A percentile compares a stretch with the other conserved stretches of the same genome.
These are phyloP conservation scores for Cephus nigrinus DNA, from an alignment of 2,888 invertebrate genomes.

Conservation along the genomic window DNA sequence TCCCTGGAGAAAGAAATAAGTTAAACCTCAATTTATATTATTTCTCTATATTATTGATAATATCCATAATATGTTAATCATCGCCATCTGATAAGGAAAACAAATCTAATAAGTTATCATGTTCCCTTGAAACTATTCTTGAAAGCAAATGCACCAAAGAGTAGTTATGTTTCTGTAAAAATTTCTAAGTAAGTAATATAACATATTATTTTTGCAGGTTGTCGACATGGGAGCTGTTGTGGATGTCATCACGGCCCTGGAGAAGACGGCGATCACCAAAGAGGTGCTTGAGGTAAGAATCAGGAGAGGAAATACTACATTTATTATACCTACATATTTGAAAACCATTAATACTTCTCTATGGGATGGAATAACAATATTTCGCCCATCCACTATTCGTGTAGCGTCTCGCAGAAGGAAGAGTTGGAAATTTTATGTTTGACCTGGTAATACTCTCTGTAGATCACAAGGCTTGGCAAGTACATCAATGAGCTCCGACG, in stretches of 20 bases:
- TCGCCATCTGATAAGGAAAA: background rate
- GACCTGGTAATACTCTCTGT: constrained; percentile 45
- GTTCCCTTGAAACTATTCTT: background rate
- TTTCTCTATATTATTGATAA: background rate
- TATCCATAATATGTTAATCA: background rate
- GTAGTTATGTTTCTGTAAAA: background rate
- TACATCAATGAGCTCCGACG: constrained; percentile 92
- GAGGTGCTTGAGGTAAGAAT: constrained; percentile 85
- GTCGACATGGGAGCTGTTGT: constrained; percentile 93
- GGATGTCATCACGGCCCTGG: constrained; percentile 93
- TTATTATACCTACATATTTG: background rate
- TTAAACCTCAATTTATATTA: background rate
- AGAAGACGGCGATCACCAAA: constrained; percentile 90
- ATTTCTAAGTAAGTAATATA: background rate
- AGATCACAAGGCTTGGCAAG: constrained; percentile 95
- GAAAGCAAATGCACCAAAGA: background rate
- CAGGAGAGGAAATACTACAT: background rate
- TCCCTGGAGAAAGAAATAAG: background rate
- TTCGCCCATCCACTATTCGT: background rate
- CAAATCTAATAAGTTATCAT: too few species aligned
- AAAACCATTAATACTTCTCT: background rate
- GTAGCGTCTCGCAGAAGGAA: background rate
- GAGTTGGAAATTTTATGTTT: background rate
- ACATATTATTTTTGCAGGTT: constrained; percentile 73
- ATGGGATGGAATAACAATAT: background rate